These are phyloP conservation scores for Cydia pomonella DNA, from an alignment of 1,140 invertebrate genomes.

Conservation along the genomic window DNA sequence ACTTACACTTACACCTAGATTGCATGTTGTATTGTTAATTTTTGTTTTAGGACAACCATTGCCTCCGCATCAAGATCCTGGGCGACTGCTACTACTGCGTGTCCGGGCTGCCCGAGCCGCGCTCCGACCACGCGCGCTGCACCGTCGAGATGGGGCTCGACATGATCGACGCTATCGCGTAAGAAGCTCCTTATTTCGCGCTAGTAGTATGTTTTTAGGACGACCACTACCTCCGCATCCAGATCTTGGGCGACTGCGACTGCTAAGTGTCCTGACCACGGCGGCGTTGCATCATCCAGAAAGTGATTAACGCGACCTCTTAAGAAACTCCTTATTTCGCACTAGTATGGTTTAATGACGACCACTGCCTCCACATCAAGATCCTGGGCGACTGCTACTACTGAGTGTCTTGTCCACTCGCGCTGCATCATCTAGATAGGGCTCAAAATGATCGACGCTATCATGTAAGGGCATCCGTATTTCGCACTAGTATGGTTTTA, in stretches of 20 bases:
- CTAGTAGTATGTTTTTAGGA: constrained; percentile 81
- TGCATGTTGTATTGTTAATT: constrained; percentile 18
- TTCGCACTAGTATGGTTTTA: no score
- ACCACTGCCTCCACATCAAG: constrained; percentile 93
- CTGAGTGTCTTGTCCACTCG: constrained; percentile 84
- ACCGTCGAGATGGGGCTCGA: constrained; percentile 94
- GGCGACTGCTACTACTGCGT: constrained; percentile 97
- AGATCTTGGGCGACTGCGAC: constrained; percentile 95
- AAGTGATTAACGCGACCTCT: no score
- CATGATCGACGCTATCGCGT: constrained; percentile 95
- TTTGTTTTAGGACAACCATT: constrained; percentile 89
- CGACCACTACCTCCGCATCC: constrained; percentile 93
- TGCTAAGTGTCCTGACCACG: constrained; percentile 88
- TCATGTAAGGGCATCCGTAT: constrained; percentile 61
- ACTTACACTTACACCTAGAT: no score
- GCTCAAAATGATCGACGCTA: constrained; percentile 56
- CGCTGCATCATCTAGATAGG: no score
- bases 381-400: constrained; percentile 96
- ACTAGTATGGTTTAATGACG: constrained; percentile 83
- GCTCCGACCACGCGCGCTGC: constrained; percentile 92
- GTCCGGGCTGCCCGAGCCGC: constrained; percentile 89
- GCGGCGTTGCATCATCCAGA: no score
- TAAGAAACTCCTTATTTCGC: constrained; percentile 77
- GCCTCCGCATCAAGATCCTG: constrained; percentile 93
- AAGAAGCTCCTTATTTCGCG: constrained; percentile 66